Evolutionary conservation across 1,140 invertebrate species (phyloP).

Genomic region (Augochlora pura): DNA sequence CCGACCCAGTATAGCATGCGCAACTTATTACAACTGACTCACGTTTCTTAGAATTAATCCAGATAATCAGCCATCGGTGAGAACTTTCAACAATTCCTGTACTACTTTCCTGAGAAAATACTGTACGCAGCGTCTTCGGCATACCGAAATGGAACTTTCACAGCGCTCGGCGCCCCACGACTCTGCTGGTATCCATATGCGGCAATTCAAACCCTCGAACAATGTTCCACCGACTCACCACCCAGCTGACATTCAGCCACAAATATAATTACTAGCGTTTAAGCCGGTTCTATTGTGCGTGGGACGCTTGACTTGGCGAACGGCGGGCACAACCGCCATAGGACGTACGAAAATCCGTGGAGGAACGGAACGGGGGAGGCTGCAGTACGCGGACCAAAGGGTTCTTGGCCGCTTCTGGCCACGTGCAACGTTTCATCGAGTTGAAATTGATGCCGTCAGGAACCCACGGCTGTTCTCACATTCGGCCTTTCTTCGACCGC

Average conservation of each 20-base stretch:
- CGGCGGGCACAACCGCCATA: constrained; percentile 63
- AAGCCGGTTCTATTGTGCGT: constrained; percentile 76
- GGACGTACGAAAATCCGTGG: constrained; percentile 46
- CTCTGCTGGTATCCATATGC: constrained; percentile 1
- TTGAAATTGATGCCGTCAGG: constrained; percentile 61
- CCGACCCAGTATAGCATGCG: no score
- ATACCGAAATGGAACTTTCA: no score
- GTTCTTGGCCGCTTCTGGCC: constrained; percentile 56
- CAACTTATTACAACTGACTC: no score
- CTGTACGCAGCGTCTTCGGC: no score
- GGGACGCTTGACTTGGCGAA: constrained; percentile 77
- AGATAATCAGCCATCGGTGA: no score
- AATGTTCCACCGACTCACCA: constrained; percentile 40
- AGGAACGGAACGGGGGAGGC: constrained; percentile 20
- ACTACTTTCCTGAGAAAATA: no score
- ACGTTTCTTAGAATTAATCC: no score
- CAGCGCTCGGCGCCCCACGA: background rate
- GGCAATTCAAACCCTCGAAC: constrained; percentile 1
- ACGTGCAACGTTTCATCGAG: constrained; percentile 55
- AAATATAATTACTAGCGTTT: constrained; percentile 80
- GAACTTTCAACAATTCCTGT: no score
- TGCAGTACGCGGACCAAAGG: constrained; percentile 42
- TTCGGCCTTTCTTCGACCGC: constrained; percentile 36
- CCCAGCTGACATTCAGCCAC: constrained; percentile 73
- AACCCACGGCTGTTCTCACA: constrained; percentile 58